Base-by-base conservation (phyloP, 2,113 vertebrate genomes). In the Erythrolamprus reginae region DNA sequence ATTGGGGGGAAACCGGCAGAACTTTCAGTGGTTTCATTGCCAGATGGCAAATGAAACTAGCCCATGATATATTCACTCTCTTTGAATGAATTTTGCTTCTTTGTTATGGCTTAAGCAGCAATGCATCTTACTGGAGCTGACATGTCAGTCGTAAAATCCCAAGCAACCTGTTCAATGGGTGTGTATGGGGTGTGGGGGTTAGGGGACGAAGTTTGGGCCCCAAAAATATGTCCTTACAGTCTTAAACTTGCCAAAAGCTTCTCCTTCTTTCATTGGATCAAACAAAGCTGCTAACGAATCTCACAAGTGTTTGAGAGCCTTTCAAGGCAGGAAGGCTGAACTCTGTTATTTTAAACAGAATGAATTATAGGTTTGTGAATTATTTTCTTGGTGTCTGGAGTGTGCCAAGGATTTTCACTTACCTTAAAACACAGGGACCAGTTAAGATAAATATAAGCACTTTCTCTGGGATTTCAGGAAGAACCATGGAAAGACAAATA, bases 291-390 rank as follows among this genome's bases (percentile, higher is more conserved):
- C 51, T 91, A 83, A 91, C 83, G n/a, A 84, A 53, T 13, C 42
- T 87, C 77, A 50, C n/a, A n/a, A n/a, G 13, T 53, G 48, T 88
- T 91, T 58, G 52, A 51, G 86, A 83, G 38, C 45, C 77, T 65
- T 87, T 89, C 84, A 83, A 6, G 33, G 23, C 53, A 47, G 52
- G 6, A 92, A 77, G 23, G 58, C 42, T 52, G n/a, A 61, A 47
- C 52, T 42, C 26, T 83, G 82, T 45, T 28, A 48, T 53, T 88
- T 91, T 82, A 38, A 50, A 26, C 45, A 83, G 53, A 10, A 55
- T 56, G 23, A 91, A 88, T 88, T 51, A 88, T 42, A 51, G 65
- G 23, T 21, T 82, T 91, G 50, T 91, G 70, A 88, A n/a, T 89
- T n/a, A 61, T 84, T 83, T 92, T n/a, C 17, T 10, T 89, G 65